Percentiles rank a stretch among this genome's conserved stretches.
These are phyloP conservation scores for Dasypolia templi DNA, from an alignment of 2,888 invertebrate genomes.

Conservation along the genomic window DNA sequence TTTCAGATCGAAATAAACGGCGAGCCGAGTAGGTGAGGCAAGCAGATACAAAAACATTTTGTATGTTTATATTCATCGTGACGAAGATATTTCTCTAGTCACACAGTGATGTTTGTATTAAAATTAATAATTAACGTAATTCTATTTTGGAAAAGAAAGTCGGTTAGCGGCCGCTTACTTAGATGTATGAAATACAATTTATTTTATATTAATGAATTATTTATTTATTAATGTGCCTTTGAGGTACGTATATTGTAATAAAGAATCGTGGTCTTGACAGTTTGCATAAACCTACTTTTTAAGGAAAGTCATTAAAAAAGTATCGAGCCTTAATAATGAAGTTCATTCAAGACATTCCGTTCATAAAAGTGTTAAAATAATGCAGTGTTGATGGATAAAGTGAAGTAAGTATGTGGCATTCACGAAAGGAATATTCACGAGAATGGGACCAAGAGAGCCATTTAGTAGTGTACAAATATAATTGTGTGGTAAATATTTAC, in stretches of 20 bases:
- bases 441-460: constrained; percentile 47
- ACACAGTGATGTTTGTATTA: constrained; percentile 52
- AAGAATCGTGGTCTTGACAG: neutral
- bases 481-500: constrained; percentile 17
- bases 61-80: constrained; percentile 49
- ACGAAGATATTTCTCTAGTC: constrained; percentile 57
- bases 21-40: constrained; percentile 76
- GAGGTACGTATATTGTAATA: no score
- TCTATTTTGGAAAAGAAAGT: neutral
- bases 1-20: constrained; percentile 79
- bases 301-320: constrained; percentile 6
- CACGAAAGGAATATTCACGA: constrained; percentile 9
- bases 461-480: constrained; percentile 24
- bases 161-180: neutral
- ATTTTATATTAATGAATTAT: no score
- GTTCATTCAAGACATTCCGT: constrained; percentile 59
- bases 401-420: constrained; percentile 13
- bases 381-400: constrained; percentile 5
- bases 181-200: neutral
- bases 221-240: no score
- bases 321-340: constrained; percentile 15
- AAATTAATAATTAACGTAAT: constrained; percentile 4
- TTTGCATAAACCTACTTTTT: neutral
- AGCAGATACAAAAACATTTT: constrained; percentile 13
- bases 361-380: constrained; percentile 6